Conservation (phyloP, 2,797 vertebrate genomes). For the Enteromius radiatus region DNA sequence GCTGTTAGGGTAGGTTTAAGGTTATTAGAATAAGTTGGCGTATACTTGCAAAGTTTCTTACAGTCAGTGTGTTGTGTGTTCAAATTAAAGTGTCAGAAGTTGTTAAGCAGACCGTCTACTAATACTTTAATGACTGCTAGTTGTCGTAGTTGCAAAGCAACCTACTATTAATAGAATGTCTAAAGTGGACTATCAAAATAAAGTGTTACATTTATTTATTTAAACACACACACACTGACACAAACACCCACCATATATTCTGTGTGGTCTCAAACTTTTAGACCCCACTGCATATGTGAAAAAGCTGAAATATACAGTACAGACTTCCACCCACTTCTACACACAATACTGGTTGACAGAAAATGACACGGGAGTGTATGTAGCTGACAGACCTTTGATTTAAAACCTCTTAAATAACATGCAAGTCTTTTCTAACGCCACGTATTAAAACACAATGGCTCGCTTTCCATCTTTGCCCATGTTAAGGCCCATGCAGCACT, state of each 20-base stretch:
- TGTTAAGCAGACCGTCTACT: too few relatives aligned
- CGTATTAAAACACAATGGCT: conserved; percentile 46
- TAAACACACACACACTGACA: too few relatives aligned
- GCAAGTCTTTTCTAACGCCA: conserved; percentile 54
- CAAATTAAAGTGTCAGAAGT: too few relatives aligned
- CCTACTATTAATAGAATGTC: too few relatives aligned
- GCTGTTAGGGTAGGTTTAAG: too few relatives aligned
- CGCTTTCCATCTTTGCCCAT: conserved; percentile 49
- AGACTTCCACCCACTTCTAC: conserved; percentile 33
- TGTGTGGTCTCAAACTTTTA: neutral
- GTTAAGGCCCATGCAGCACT: conserved; percentile 39
- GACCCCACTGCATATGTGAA: neutral
- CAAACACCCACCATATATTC: neutral
- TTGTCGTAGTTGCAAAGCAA: too few relatives aligned
- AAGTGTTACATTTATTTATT: too few relatives aligned
- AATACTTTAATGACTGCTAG: too few relatives aligned
- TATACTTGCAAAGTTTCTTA: too few relatives aligned
- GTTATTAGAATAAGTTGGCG: too few relatives aligned
- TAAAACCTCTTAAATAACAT: conserved; percentile 44
- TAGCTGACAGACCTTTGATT: conserved; percentile 56
- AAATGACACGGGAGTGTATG: conserved; percentile 53
- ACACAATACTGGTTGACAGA: conserved; percentile 60
- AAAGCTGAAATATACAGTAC: conserved; percentile 46
- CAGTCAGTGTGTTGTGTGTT: too few relatives aligned
- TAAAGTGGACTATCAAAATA: too few relatives aligned